Conservation (phyloP, 1,140 invertebrate species). For the Laodelphax striatellus region DNA sequence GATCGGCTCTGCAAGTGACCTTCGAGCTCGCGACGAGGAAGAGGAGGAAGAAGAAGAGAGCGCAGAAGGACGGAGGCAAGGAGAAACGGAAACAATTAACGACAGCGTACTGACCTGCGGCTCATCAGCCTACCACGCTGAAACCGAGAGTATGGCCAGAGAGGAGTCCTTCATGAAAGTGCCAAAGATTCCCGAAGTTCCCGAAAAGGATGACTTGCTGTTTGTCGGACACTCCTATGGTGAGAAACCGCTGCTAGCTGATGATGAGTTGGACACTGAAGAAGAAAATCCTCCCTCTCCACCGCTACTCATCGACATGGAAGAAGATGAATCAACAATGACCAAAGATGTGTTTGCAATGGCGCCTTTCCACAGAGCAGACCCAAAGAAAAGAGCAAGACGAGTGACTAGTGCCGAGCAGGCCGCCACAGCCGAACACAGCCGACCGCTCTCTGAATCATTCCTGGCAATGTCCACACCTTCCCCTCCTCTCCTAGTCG, state of each 20-base stretch:
- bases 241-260: constrained; percentile 60
- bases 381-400: constrained; percentile 25
- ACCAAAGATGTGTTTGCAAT: constrained; percentile 55
- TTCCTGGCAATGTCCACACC: constrained; percentile 15
- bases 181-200: constrained; percentile 13
- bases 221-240: constrained; percentile 69
- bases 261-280: constrained; percentile 64
- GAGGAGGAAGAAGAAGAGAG: constrained; percentile 37
- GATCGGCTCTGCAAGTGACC: constrained; percentile 60
- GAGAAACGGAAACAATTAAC: constrained; percentile 43
- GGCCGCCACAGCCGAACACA: constrained; percentile 16
- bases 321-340: constrained; percentile 20
- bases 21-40: constrained; percentile 47
- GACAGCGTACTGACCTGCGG: constrained; percentile 54
- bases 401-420: constrained; percentile 17
- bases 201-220: constrained; percentile 32
- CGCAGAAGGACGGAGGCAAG: constrained; percentile 32
- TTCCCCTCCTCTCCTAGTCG: constrained; percentile 10
- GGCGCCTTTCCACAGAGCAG: constrained; percentile 53
- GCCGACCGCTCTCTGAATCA: constrained; percentile 23
- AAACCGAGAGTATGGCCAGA: constrained; percentile 45
- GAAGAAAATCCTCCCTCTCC: constrained; percentile 35
- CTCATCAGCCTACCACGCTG: constrained; percentile 56
- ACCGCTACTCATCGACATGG: constrained; percentile 26
- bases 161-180: constrained; percentile 21